Evolutionary conservation across 2,888 invertebrate genomes (phyloP).

Genomic region (Rotaria macrura): DNA sequence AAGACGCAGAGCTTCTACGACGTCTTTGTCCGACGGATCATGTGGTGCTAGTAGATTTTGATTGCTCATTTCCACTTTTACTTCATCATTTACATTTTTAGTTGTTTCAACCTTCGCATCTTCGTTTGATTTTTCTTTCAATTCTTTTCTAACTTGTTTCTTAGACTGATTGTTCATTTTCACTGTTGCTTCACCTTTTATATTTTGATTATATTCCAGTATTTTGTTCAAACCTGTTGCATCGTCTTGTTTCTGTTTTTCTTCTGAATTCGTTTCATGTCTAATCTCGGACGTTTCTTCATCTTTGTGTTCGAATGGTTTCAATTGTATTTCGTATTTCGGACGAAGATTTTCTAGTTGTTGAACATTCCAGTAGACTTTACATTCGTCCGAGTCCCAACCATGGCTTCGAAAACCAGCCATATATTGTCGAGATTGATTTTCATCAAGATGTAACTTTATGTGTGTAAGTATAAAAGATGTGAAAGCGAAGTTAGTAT

Average conservation of each 20-base stretch:
- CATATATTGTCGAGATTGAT: constrained; percentile 5
- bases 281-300: neutral
- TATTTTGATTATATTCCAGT: too few relatives aligned
- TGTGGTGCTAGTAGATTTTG: neutral
- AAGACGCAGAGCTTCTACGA: neutral
- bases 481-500: neutral
- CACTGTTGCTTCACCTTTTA: neutral
- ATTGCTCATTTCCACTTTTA: neutral
- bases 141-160: neutral
- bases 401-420: neutral
- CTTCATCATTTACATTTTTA: neutral
- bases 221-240: too few relatives aligned
- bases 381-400: neutral
- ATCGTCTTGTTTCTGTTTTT: neutral
- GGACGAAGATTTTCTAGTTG: constrained; percentile 1
- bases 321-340: neutral
- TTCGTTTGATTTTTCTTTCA: neutral
- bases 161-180: neutral
- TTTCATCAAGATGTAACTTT: neutral
- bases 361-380: neutral
- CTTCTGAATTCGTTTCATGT: neutral
- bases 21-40: neutral
- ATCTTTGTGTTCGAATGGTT: neutral
- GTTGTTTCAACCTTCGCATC: neutral
- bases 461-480: neutral